These are phyloP conservation scores for Herminia tarsipennalis DNA, from an alignment of 2,888 invertebrate species.

Conservation along the genomic window DNA sequence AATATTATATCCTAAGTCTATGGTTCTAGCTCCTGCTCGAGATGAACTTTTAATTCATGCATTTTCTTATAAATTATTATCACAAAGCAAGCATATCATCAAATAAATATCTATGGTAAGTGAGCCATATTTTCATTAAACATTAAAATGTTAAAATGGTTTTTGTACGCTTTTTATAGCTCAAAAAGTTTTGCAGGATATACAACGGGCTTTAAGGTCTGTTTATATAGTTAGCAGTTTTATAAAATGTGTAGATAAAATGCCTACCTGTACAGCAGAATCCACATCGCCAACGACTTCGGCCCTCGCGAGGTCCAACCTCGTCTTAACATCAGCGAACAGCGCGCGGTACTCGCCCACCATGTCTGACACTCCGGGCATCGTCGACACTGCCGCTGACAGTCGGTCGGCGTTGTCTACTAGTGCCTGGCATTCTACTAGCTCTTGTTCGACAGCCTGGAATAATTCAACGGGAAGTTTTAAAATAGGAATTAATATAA, in stretches of 20 bases:
- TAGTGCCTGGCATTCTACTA: constrained; percentile 67
- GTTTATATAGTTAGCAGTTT: neutral
- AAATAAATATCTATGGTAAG: too few relatives aligned
- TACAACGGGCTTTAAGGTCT: neutral
- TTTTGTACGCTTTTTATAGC: too few relatives aligned
- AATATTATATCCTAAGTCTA: too few relatives aligned
- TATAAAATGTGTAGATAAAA: too few relatives aligned
- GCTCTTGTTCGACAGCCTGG: constrained; percentile 71
- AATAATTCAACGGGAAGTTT: constrained; percentile 6
- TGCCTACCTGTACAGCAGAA: constrained; percentile 71
- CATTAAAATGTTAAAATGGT: too few relatives aligned
- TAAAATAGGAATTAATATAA: too few relatives aligned
- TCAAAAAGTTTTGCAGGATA: too few relatives aligned
- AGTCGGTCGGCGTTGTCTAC: constrained; percentile 73
- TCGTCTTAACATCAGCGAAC: constrained; percentile 64
- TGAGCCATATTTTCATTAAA: too few relatives aligned
- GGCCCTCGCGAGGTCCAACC: constrained; percentile 67
- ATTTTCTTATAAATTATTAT: too few relatives aligned
- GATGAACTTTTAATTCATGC: too few relatives aligned
- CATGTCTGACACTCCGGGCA: constrained; percentile 66
- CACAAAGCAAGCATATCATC: too few relatives aligned
- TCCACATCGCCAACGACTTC: constrained; percentile 73
- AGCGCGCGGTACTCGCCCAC: constrained; percentile 74
- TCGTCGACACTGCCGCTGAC: constrained; percentile 51
- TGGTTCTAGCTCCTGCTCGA: too few relatives aligned